Percentiles rank a stretch among this genome's conserved stretches.
Conservation (phyloP, 2,888 invertebrate genomes). For the Dynastes maya region DNA sequence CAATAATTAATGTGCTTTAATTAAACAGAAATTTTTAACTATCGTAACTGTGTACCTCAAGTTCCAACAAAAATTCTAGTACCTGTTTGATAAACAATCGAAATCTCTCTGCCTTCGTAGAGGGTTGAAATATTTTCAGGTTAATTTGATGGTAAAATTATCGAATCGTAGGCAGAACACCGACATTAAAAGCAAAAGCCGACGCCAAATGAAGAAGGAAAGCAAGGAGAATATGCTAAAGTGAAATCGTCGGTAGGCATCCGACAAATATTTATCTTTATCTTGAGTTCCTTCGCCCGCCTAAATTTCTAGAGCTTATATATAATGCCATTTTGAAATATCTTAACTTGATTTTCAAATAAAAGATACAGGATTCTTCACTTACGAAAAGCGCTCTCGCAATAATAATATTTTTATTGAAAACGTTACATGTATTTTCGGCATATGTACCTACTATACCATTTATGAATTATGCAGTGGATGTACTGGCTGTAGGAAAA, state of each 20-base stretch:
- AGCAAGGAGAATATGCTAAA: neutral
- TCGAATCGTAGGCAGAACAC: neutral
- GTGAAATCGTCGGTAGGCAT: neutral
- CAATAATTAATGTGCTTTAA: neutral
- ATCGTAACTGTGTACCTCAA: no score
- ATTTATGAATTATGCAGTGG: neutral
- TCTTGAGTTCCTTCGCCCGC: neutral
- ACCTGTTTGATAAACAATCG: neutral
- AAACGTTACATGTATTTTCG: constrained; percentile 7
- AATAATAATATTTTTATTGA: constrained; percentile 32
- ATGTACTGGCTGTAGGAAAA: neutral
- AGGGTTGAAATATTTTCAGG: neutral
- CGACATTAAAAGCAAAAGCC: neutral
- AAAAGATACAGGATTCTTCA: constrained; percentile 23
- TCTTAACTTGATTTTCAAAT: constrained; percentile 14
- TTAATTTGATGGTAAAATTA: constrained; percentile 20
- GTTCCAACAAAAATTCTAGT: no score
- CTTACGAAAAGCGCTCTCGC: neutral
- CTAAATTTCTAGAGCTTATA: constrained; percentile 1
- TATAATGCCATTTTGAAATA: neutral
- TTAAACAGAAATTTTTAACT: constrained; percentile 1
- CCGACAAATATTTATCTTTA: constrained; percentile 29
- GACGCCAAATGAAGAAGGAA: constrained; percentile 1
- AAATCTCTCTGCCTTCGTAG: neutral
- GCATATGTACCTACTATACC: neutral